Conservation (phyloP, 2,113 vertebrate species). For the Gambusia holbrooki region DNA sequence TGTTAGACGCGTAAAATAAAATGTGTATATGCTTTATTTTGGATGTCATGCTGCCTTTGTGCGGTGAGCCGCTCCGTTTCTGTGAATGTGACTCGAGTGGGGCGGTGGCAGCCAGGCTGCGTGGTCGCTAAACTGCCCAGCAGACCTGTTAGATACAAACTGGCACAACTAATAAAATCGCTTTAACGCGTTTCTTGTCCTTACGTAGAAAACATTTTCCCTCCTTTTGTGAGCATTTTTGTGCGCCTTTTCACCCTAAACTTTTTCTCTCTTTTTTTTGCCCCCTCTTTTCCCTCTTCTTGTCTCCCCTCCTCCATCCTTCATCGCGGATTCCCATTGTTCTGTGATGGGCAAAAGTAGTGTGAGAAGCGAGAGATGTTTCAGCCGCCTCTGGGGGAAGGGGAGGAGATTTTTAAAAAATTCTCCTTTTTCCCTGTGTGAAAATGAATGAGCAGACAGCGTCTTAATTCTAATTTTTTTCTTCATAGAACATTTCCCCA, state of each 20-base stretch:
- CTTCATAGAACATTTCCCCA: background rate
- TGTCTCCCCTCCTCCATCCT: slow-evolving; percentile 59
- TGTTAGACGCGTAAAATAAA: background rate
- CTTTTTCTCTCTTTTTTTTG: slow-evolving; percentile 26
- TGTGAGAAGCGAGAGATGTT: slow-evolving; percentile 47
- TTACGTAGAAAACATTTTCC: no score
- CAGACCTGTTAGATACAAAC: slow-evolving; percentile 17
- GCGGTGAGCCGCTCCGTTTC: background rate
- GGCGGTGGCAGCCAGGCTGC: slow-evolving; percentile 76
- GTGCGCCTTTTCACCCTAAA: slow-evolving; percentile 31
- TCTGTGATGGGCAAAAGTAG: slow-evolving; percentile 64
- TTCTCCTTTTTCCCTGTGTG: background rate
- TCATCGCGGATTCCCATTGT: slow-evolving; percentile 75
- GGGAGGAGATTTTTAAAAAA: background rate
- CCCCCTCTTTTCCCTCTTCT: background rate
- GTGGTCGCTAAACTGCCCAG: slow-evolving; percentile 10
- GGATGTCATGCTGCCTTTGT: slow-evolving; percentile 13
- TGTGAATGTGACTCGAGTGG: slow-evolving; percentile 33
- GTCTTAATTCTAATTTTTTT: slow-evolving; percentile 11
- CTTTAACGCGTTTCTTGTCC: background rate
- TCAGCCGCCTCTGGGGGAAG: slow-evolving; percentile 18
- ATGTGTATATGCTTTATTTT: background rate
- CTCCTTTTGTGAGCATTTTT: slow-evolving; percentile 13
- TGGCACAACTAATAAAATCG: background rate
- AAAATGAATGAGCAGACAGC: slow-evolving; percentile 34